Evolutionary conservation across 2,888 invertebrate genomes (phyloP), one percentile per base, ranked within the genome.

Genomic region (Parascotia fuliginaria): DNA sequence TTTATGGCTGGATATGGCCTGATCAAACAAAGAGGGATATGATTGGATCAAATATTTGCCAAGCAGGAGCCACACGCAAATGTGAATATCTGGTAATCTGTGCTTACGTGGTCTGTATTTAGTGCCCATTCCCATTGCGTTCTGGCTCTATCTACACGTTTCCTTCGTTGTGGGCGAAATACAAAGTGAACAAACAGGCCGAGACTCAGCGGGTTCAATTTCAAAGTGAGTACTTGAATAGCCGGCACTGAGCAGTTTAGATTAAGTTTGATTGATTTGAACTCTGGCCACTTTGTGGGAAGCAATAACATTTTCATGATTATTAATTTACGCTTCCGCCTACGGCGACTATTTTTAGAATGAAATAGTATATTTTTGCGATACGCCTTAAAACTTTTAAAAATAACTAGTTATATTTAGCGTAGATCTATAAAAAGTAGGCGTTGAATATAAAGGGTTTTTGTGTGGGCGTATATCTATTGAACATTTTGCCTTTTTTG

Each of bases 41-140:
- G 67, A 77, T 74, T 69, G 67, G 70, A 69, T 68, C 74, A 66
- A 77, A 77, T 74, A 75, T 77, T 77, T 65, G 72, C 53, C 19
- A 39, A 58, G 59, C 56, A 62, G 51, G 42, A 52, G 48, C 63
- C 50, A 55, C 51, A 64, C 65, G 63, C 55, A 63, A 63, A 73
- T 67, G 60, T 55, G 60, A 47, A 63, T 63, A 50, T 62, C 51
- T 39, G 43, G 39, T 53, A 50, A 59, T 54, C 53, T 52, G 45
- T 57, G 49, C 42, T 51, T 47, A 47, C 45, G 36, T 32, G 42
- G 41, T 33, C 32, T 44, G 22, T 43, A 11, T 52, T 51, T 42
- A 46, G 36, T 41, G 39, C 5, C 36, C 16, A 15, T 56, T 42
- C 27, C 14, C 14, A 31, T 36, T 40, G 37, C 38, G 31, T 29